These are phyloP conservation scores for Pegoplata infirma DNA, from an alignment of 2,888 invertebrate species.

Conservation along the genomic window DNA sequence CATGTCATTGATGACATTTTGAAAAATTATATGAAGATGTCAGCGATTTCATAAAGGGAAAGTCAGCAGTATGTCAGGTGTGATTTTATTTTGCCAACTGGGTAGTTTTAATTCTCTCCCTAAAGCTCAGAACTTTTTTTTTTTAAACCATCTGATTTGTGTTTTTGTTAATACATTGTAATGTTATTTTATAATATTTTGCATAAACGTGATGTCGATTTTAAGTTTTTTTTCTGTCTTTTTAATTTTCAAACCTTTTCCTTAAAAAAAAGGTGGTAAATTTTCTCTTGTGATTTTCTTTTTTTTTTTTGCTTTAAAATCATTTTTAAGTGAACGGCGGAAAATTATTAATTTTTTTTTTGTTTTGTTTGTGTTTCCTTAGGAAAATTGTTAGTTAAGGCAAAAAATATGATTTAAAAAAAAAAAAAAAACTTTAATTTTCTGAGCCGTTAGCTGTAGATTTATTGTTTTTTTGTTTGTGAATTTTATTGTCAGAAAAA, in stretches of 20 bases:
- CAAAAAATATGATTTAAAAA: constrained; percentile 35
- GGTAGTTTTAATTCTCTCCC: too few relatives aligned
- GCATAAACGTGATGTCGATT: constrained; percentile 65
- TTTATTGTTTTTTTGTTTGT: constrained; percentile 31
- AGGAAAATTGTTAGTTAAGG: constrained; percentile 51
- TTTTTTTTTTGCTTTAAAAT: constrained; percentile 33
- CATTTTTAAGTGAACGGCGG: constrained; percentile 62
- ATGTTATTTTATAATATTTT: constrained; percentile 54
- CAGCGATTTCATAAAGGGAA: too few relatives aligned
- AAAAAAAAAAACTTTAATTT: constrained; percentile 56
- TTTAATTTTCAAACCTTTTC: constrained; percentile 5
- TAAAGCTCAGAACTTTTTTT: constrained; percentile 3
- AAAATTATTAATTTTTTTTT: constrained; percentile 56
- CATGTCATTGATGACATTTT: too few relatives aligned
- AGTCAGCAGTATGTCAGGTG: too few relatives aligned
- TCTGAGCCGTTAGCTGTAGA: constrained; percentile 57
- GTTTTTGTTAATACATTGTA: constrained; percentile 34
- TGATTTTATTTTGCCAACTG: too few relatives aligned
- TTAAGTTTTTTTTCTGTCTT: constrained; percentile 28
- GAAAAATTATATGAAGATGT: too few relatives aligned
- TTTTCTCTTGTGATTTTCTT: constrained; percentile 40
- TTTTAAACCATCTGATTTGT: constrained; percentile 17
- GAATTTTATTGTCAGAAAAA: neutral
- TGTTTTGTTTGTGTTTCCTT: constrained; percentile 33
- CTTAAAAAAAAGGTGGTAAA: constrained; percentile 27